phyloP scores from a whole-genome alignment of 2,797 vertebrate genomes.

The Epinephelus coioides region DNA sequence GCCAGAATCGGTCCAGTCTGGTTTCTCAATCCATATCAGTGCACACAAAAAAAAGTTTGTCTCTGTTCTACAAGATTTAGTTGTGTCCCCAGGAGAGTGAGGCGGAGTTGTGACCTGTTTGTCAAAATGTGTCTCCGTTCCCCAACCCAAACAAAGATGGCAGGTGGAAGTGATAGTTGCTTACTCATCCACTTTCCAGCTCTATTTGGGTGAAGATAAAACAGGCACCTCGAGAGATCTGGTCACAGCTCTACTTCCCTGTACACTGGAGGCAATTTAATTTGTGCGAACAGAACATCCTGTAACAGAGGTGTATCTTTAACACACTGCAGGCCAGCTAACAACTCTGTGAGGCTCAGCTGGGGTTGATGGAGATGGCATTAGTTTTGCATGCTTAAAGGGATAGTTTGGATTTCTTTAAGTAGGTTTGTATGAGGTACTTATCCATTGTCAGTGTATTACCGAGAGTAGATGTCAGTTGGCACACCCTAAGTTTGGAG shows the following conservation, averaged over 20 bases:
- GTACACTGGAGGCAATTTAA: not conserved
- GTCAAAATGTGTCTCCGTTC: not conserved
- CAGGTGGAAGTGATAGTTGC: conserved; percentile 3
- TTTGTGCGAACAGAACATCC: not conserved
- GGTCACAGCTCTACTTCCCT: not conserved
- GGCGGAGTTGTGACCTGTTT: not conserved
- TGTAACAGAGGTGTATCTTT: not conserved
- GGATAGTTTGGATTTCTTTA: no score
- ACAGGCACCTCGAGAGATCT: conserved; percentile 4
- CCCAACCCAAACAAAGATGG: not conserved
- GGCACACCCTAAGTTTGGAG: no score
- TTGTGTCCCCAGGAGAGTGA: conserved; percentile 10
- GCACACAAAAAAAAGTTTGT: not conserved
- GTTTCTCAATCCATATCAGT: conserved; percentile 6
- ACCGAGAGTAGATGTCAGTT: no score
- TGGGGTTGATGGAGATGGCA: not conserved
- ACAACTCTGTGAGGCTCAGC: not conserved
- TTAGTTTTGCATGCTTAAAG: not conserved
- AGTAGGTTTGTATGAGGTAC: no score
- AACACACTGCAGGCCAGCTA: not conserved
- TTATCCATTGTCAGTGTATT: no score
- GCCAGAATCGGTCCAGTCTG: not conserved
- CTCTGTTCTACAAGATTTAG: not conserved
- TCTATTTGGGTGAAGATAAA: not conserved
- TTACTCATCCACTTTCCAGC: conserved; percentile 1